Conservation (phyloP, 2,888 invertebrate species). For the Gymnosoma rotundatum region DNA sequence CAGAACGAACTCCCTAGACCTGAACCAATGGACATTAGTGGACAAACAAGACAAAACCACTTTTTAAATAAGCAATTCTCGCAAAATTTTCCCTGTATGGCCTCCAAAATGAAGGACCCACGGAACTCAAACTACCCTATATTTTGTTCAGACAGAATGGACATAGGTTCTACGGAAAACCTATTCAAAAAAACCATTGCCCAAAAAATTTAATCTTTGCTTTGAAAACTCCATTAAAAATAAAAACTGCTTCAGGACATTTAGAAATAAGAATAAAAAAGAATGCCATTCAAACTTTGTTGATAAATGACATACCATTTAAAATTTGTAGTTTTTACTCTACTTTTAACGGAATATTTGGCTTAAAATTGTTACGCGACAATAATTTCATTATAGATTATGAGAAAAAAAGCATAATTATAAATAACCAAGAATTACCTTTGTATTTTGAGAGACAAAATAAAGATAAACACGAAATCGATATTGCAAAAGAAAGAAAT, state of each 20-base stretch:
- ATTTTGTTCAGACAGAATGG: not conserved
- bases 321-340: not conserved
- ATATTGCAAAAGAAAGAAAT: no score
- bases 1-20: not conserved
- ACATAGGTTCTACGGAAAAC: constrained; percentile 8
- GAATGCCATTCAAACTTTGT: not conserved
- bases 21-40: not conserved
- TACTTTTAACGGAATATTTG: not conserved
- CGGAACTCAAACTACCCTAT: constrained; percentile 4
- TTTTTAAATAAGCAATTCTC: not conserved
- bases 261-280: no score
- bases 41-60: not conserved
- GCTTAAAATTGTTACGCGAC: not conserved
- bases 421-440: no score
- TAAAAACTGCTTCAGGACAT: not conserved
- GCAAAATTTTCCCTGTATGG: not conserved
- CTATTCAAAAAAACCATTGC: not conserved
- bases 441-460: no score
- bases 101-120: not conserved
- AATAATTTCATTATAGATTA: not conserved
- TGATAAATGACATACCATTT: not conserved
- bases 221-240: not conserved
- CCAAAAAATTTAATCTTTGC: not conserved
- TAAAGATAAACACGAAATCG: no score
- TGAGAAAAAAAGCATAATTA: not conserved